phyloP scores from a whole-genome alignment of 2,113 vertebrate species.

The Onychostruthus taczanowskii region DNA sequence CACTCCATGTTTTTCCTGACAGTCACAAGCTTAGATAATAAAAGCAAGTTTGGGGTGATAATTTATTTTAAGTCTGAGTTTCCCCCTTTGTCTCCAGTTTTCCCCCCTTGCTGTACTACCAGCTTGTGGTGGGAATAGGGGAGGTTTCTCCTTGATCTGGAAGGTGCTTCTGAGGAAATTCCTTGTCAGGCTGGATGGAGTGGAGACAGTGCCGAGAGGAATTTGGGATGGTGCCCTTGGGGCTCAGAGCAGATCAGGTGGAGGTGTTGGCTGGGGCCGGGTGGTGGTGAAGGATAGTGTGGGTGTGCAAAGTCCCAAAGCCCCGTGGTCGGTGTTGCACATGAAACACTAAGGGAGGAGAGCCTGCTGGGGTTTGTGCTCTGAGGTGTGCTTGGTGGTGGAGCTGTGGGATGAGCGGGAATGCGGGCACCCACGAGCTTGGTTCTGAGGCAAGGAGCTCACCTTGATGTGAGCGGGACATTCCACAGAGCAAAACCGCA shows the following conservation, averaged over 20 bases:
- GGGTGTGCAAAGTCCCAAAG: background rate
- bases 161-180: fast-evolving
- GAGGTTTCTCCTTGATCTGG: background rate
- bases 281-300: background rate
- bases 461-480: fast-evolving
- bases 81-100: background rate
- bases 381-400: background rate
- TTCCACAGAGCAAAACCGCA: background rate
- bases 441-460: background rate
- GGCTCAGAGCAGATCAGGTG: background rate
- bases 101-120: background rate
- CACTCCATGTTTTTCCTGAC: background rate
- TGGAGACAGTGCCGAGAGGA: fast-evolving
- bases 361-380: background rate
- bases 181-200: background rate
- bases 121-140: background rate
- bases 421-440: fast-evolving
- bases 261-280: background rate
- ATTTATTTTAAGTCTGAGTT: background rate
- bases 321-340: fast-evolving
- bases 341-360: background rate
- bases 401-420: background rate
- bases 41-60: background rate
- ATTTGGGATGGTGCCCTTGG: background rate
- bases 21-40: fast-evolving